Conservation (phyloP, 2,888 invertebrate genomes). For the Lysandra coridon region DNA sequence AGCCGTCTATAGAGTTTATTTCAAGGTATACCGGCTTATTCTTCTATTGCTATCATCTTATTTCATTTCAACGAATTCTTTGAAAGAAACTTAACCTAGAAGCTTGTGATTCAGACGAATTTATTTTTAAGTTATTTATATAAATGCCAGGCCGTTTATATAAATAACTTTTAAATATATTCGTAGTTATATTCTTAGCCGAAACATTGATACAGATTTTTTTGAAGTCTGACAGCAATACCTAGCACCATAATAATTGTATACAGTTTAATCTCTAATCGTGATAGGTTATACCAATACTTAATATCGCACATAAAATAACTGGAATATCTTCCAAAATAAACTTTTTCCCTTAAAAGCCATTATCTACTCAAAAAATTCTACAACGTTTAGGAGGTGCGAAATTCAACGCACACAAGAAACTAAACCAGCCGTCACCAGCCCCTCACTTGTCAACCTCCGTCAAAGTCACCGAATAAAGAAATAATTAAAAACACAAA, state of each 20-base stretch:
- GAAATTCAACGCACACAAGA: neutral
- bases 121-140: neutral
- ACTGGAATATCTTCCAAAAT: neutral
- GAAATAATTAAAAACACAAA: neutral
- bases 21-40: neutral
- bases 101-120: neutral
- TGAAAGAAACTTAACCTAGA: neutral
- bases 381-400: neutral
- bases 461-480: conserved; percentile 9
- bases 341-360: neutral
- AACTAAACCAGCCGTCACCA: neutral
- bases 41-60: neutral
- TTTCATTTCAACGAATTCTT: neutral
- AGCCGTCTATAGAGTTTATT: neutral
- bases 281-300: neutral
- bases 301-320: too few species aligned
- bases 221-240: too few species aligned
- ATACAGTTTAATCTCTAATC: too few species aligned
- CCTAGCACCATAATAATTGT: too few species aligned
- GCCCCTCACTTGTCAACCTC: neutral
- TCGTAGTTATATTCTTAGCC: too few species aligned
- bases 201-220: too few species aligned
- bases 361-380: neutral
- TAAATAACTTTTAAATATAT: too few species aligned
- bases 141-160: neutral